Percentiles rank a stretch among this genome's conserved stretches.
phyloP scores from a whole-genome alignment of 2,888 invertebrate species.

The Empis livida region DNA sequence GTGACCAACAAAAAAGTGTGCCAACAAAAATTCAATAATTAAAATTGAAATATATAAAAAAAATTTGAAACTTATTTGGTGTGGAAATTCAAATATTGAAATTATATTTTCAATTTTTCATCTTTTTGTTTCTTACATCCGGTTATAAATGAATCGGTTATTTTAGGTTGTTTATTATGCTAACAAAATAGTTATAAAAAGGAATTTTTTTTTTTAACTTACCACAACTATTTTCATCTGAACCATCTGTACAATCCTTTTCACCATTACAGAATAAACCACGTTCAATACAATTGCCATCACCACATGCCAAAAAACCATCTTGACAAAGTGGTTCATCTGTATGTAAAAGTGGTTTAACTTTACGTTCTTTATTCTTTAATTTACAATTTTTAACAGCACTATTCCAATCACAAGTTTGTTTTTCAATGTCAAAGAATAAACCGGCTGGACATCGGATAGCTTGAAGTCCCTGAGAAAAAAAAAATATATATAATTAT shows the following conservation, averaged over 20 bases:
- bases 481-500: not conserved
- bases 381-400: slow-evolving; percentile 86
- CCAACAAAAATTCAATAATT: too few relatives aligned
- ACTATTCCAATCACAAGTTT: slow-evolving; percentile 90
- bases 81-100: too few relatives aligned
- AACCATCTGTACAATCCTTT: slow-evolving; percentile 77
- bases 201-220: slow-evolving; percentile 34
- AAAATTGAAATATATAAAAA: too few relatives aligned
- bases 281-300: slow-evolving; percentile 72
- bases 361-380: slow-evolving; percentile 78
- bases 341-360: slow-evolving; percentile 74
- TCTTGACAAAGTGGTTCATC: slow-evolving; percentile 84
- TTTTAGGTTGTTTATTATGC: not conserved
- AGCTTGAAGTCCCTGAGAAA: slow-evolving; percentile 69
- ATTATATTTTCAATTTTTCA: too few relatives aligned
- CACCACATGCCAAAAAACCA: slow-evolving; percentile 77
- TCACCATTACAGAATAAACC: slow-evolving; percentile 90
- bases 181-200: too few relatives aligned
- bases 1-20: too few relatives aligned
- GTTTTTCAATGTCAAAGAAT: slow-evolving; percentile 87
- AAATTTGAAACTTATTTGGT: too few relatives aligned
- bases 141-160: not conserved
- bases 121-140: not conserved
- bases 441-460: slow-evolving; percentile 86
- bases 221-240: slow-evolving; percentile 86